Evolutionary conservation across 37 sponge, comb jelly and placozoan species (phyloP), one percentile per base, ranked within the genome.

Genomic region (Theonella swinhoei): DNA sequence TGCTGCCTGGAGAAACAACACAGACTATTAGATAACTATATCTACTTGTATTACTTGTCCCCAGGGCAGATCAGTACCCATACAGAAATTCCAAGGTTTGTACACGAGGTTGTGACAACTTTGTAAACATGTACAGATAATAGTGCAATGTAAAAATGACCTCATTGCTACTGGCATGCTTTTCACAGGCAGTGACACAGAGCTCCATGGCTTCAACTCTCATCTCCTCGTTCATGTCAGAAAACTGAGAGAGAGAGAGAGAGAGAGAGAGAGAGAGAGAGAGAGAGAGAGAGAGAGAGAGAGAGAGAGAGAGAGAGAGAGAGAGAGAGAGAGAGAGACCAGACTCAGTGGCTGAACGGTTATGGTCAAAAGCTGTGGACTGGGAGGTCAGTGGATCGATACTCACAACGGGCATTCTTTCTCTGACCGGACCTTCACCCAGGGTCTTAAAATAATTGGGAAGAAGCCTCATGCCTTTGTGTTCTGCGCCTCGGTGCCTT

Each of bases 221-320:
- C 90, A 99, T 89, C 62, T 99, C 99, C 62, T 99, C 99, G 47
- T 94, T 95, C 99, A 99, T 99, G 75, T 99, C 99, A 39, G 99
- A 99, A 70, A 89, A 85, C 97, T 99, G 74, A 37, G 62, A 43
- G 68, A 0, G 3, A n/a, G n/a, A n/a, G n/a, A n/a, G n/a, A n/a
- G n/a, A n/a, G n/a, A n/a, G n/a, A n/a, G n/a, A n/a, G n/a, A n/a
- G n/a, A n/a, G n/a, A n/a, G n/a, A n/a, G n/a, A n/a, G n/a, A n/a
- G n/a, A n/a, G n/a, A n/a, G n/a, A n/a, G n/a, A n/a, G n/a, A n/a
- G n/a, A n/a, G n/a, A n/a, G n/a, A n/a, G n/a, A n/a, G n/a, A n/a
- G n/a, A n/a, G n/a, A n/a, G n/a, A n/a, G n/a, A n/a, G n/a, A n/a
- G 76, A 42, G 19, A 42, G 11, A 22, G 68, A 71, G 70, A 11